Evolutionary conservation across 2,797 vertebrate genomes (phyloP), one percentile per base, ranked within the genome.

Genomic region (Girardinus metallicus): DNA sequence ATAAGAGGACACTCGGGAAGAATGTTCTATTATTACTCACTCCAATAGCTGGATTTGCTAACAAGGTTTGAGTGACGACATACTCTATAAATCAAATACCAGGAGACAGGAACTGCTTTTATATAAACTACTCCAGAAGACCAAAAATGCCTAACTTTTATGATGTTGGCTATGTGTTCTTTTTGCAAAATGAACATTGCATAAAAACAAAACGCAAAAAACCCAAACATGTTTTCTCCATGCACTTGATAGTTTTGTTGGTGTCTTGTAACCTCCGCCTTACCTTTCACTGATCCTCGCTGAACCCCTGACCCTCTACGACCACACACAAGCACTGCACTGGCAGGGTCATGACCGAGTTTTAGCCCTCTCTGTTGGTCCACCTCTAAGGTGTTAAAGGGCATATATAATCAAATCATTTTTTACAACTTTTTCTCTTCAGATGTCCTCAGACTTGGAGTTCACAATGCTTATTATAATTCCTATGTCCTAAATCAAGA

Each of bases 241-340:
- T 11, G 5, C 15, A 8, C 46, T 44, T 72, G 81, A 88, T 86
- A 66, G 80, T 83, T 83, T 73, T 53, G 77, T 51, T 76, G 81
- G 75, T 74, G 68, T 39, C 21, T 78, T 85, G 74, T 88, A 88
- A 81, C 73, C 91, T 66, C 64, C 13, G 21, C 36, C 41, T 85
- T 49, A 93, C 87, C 93, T 88, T 74, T 87, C 3, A 0, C 74
- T 76, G 71, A 73, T 78, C 85, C n/a, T 36, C 64, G 64, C 4
- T 89, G 88, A 91, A 85, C 85, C 83, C 18, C 36, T 83, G 92
- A 93, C 91, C 91, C 75, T 1, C 49, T 62, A 84, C 85, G 92
- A 86, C 94, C 94, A 94, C 93, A 94, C 90, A 92, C 90, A 90
- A 95, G 85, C 29, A 41, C 82, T 73, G 71, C 70, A 79, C 93